Base-by-base conservation (phyloP, 1,140 invertebrate genomes). In the Thrips palmi region DNA sequence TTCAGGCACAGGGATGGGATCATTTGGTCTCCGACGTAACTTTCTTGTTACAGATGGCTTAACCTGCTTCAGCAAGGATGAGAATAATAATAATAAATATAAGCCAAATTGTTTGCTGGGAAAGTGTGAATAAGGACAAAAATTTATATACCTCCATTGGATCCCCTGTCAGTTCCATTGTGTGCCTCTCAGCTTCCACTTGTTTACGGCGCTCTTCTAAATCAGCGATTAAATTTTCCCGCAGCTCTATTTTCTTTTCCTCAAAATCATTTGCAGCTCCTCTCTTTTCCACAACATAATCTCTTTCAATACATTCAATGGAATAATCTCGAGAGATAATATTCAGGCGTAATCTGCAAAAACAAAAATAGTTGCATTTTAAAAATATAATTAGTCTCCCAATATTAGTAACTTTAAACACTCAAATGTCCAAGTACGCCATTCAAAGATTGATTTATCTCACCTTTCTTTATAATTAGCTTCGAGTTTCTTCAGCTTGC, bases 201-300 rank as follows among this genome's bases (percentile, higher is more conserved):
- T 77, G 69, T 47, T 80, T 78, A 48, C 78, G 68, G 50, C 92
- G 92, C 43, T 96, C 91, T 54, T 94, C 89, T 54, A 94, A 77
- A 53, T 94, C 89, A 23, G 74, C 68, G 8, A 96, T 65, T 11
- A 97, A 55, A 60, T 77, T 88, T 55, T 94, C 89, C 50, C 79
- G 75, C 8, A 97, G 59, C 53, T 94, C 89, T 45, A 83, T 68
- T 54, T 91, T 91, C 53, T 94, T 93, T 47, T 96, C 88, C 56
- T 96, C 87, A 67, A 88, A 91, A 49, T 96, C 89, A 57, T 85
- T 81, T 1, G 68, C 74, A 2, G 87, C 80, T 19, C 77, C 73
- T 57, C 81, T 81, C 54, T 86, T 86, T 53, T 96, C 92, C 22
- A 72, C 68, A 42, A 79, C 63, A 52, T 83, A 94, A 48, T 94